These are phyloP conservation scores for Terrapene triunguis DNA, from an alignment of 2,113 vertebrate species.

Conservation along the genomic window DNA sequence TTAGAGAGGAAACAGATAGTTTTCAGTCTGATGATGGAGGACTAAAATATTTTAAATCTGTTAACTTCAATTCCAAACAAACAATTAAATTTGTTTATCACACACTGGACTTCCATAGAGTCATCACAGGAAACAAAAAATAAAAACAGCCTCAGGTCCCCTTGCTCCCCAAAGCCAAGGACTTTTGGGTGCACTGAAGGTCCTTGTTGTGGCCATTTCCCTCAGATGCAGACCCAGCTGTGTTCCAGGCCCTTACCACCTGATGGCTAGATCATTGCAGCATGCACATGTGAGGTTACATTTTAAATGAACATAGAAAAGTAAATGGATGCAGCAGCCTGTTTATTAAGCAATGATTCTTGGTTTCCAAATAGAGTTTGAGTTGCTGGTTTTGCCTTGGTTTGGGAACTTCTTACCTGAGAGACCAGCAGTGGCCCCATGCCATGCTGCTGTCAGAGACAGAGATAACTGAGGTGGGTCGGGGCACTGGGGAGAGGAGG, in stretches of 20 bases:
- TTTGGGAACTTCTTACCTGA: not conserved
- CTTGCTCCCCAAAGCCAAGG: not conserved
- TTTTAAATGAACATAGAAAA: not conserved
- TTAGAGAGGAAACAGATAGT: not conserved
- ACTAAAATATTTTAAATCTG: conserved; percentile 47
- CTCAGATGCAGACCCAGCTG: not conserved
- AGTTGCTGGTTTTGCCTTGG: not conserved
- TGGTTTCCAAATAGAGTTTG: not conserved
- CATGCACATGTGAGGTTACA: not conserved
- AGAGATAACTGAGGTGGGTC: not conserved
- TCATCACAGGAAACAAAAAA: not conserved
- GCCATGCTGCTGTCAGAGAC: not conserved
- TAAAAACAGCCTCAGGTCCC: not conserved
- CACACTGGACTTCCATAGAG: not conserved
- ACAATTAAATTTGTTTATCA: not conserved
- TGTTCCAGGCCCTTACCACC: not conserved
- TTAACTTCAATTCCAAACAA: not conserved
- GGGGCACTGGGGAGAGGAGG: not conserved
- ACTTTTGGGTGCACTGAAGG: not conserved
- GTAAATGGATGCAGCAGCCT: not conserved
- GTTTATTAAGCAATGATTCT: not conserved
- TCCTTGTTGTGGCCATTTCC: not conserved
- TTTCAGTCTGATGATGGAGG: not conserved
- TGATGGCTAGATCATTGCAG: not conserved
- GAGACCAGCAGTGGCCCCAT: not conserved